phyloP scores from a whole-genome alignment of 2,113 vertebrate species.

The Anser brachyrhynchus region DNA sequence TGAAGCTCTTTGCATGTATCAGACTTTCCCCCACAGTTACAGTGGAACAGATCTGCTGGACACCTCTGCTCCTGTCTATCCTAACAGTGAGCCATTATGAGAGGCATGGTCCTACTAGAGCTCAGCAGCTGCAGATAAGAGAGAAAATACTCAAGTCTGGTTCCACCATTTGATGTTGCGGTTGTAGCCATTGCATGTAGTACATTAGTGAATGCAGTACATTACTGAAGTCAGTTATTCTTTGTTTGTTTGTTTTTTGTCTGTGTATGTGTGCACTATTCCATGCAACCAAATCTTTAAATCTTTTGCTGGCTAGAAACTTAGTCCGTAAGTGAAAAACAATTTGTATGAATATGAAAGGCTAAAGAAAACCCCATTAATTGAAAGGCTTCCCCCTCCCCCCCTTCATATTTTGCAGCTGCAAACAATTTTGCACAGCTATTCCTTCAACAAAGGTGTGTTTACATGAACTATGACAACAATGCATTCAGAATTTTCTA shows the following conservation, averaged over 20 bases:
- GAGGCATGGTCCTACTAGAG: neutral
- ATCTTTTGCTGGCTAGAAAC: neutral
- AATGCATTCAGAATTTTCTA: neutral
- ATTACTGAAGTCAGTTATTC: neutral
- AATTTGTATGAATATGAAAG: neutral
- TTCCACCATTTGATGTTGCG: neutral
- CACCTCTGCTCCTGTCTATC: neutral
- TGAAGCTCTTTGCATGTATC: accelerated
- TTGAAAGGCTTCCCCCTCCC: neutral
- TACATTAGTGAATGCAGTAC: neutral
- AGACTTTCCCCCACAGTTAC: neutral
- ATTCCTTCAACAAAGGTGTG: neutral
- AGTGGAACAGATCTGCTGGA: neutral
- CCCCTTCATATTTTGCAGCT: neutral
- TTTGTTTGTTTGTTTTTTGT: neutral
- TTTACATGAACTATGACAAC: neutral
- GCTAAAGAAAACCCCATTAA: neutral
- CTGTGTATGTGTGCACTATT: neutral
- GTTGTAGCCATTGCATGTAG: neutral
- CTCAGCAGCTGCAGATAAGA: neutral
- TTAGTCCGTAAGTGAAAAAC: neutral
- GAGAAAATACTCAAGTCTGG: neutral
- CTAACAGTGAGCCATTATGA: neutral
- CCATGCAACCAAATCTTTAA: neutral
- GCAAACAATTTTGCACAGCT: neutral